Evolutionary conservation across 1,140 invertebrate species (phyloP).

Genomic region (Saccostrea echinata): DNA sequence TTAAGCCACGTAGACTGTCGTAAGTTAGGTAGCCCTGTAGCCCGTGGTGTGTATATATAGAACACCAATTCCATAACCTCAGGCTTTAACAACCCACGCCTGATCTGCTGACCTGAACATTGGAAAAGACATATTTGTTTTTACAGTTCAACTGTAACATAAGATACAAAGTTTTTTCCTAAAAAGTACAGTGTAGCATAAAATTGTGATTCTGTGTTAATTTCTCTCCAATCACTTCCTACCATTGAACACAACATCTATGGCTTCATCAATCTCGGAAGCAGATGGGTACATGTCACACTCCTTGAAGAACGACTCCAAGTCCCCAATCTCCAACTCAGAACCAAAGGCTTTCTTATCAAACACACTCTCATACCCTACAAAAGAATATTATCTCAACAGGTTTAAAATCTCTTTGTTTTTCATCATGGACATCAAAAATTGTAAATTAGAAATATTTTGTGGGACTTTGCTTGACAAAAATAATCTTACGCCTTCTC

Average conservation of each 20-base stretch:
- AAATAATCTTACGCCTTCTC: conserved; percentile 68
- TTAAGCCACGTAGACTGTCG: conserved; percentile 79
- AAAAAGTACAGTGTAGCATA: too few relatives aligned
- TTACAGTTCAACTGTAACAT: too few relatives aligned
- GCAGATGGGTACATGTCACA: conserved; percentile 76
- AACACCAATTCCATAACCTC: conserved; percentile 76
- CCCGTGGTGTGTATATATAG: conserved; percentile 76
- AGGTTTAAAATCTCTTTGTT: too few relatives aligned
- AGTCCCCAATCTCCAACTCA: conserved; percentile 72
- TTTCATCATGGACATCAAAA: too few relatives aligned
- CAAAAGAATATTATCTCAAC: conserved; percentile 20
- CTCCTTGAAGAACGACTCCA: conserved; percentile 75
- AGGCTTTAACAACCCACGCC: conserved; percentile 71
- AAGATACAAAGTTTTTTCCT: too few relatives aligned
- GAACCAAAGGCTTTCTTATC: conserved; percentile 75
- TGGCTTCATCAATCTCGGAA: conserved; percentile 74
- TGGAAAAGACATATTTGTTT: neutral
- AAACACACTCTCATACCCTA: conserved; percentile 78
- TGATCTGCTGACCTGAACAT: conserved; percentile 64
- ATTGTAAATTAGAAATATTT: too few relatives aligned
- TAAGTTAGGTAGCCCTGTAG: conserved; percentile 67
- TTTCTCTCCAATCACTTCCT: neutral
- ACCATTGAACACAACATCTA: conserved; percentile 73
- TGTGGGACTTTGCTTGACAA: too few relatives aligned
- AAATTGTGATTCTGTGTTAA: too few relatives aligned